These are phyloP conservation scores for Stegodyphus dumicola DNA, from an alignment of 1,140 invertebrate genomes.

Conservation along the genomic window DNA sequence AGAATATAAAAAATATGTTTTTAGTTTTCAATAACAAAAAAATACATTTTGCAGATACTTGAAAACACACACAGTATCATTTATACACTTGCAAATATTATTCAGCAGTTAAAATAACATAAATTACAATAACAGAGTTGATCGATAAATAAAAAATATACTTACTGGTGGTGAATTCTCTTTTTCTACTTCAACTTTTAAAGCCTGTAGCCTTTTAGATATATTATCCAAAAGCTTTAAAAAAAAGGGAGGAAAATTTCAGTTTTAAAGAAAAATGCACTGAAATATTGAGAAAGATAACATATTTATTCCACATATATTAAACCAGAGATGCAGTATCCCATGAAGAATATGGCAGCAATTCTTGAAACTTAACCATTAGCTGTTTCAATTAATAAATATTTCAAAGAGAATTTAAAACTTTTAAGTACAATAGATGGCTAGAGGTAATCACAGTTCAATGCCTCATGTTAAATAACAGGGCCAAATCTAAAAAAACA, in stretches of 20 bases:
- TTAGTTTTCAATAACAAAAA: background rate
- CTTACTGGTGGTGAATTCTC: slow-evolving; percentile 61
- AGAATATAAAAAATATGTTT: no score
- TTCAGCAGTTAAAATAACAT: background rate
- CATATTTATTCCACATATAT: no score
- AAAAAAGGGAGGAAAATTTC: background rate
- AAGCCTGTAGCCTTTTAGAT: slow-evolving; percentile 58
- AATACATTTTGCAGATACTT: background rate
- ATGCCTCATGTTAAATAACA: no score
- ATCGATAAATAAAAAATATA: background rate
- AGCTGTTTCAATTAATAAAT: no score
- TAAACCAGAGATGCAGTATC: no score
- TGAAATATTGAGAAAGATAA: no score
- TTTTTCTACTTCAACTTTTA: slow-evolving; percentile 64
- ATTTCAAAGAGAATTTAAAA: no score
- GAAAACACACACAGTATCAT: background rate
- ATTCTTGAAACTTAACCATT: no score
- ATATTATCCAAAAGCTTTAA: slow-evolving; percentile 44
- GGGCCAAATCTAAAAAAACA: no score
- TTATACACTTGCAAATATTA: background rate
- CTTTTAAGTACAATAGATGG: no score
- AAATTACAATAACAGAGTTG: background rate
- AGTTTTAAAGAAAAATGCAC: background rate
- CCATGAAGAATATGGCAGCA: no score
- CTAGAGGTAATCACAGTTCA: no score